Conservation (phyloP, 2,113 vertebrate genomes). For the Scomber japonicus region DNA sequence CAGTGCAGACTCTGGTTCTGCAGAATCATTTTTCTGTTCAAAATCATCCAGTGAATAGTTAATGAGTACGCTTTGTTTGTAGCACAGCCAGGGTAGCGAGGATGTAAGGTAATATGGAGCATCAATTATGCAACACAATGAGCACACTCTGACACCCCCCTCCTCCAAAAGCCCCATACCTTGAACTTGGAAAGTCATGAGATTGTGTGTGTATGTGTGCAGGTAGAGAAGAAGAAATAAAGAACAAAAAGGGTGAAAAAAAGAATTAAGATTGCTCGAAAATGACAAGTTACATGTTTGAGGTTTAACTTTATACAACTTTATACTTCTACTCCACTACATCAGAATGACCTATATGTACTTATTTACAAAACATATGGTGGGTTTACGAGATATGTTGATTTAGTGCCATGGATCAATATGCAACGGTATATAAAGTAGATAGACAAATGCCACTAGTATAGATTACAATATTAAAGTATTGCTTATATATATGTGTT, state of each 20-base stretch:
- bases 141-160: conserved; percentile 49
- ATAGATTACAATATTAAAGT: background rate
- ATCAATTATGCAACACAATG: conserved; percentile 84
- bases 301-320: too few relatives aligned
- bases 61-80: conserved; percentile 79
- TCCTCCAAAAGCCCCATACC: conserved; percentile 24
- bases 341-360: too few relatives aligned
- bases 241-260: background rate
- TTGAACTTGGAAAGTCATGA: conserved; percentile 54
- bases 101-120: conserved; percentile 84
- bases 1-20: conserved; percentile 12
- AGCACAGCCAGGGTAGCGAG: conserved; percentile 64
- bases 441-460: too few relatives aligned
- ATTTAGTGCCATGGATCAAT: too few relatives aligned
- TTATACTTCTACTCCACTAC: too few relatives aligned
- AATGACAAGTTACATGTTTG: too few relatives aligned
- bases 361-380: too few relatives aligned
- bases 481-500: background rate
- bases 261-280: background rate
- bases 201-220: conserved; percentile 13
- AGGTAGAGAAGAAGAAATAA: background rate
- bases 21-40: conserved; percentile 75
- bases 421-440: too few relatives aligned
- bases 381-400: too few relatives aligned
- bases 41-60: conserved; percentile 84